phyloP scores from a whole-genome alignment of 2,113 vertebrate species.

The Puma concolor region DNA sequence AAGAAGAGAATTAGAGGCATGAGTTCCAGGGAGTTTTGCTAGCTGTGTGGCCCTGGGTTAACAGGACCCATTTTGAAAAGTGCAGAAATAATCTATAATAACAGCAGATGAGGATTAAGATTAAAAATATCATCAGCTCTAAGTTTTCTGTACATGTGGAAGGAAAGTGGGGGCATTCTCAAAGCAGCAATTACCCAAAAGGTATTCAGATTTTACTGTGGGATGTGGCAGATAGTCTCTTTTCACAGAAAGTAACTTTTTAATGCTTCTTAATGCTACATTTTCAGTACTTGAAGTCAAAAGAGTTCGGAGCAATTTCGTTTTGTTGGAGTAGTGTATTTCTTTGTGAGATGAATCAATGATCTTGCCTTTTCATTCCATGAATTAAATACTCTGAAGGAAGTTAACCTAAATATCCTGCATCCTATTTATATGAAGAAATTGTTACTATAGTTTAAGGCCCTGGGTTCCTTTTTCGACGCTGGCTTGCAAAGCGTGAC shows the following conservation, averaged over 20 bases:
- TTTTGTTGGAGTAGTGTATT: background rate
- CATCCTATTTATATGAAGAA: background rate
- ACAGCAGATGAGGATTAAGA: background rate
- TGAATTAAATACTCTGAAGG: background rate
- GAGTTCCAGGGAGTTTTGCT: background rate
- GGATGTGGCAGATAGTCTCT: background rate
- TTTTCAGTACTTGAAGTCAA: background rate
- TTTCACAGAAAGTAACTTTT: slow-evolving; percentile 23
- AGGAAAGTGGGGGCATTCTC: background rate
- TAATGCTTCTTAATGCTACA: background rate
- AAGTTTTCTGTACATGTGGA: background rate
- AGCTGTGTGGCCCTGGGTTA: background rate
- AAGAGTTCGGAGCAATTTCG: background rate
- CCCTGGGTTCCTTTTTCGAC: background rate
- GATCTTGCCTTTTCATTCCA: background rate
- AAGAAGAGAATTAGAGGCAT: background rate
- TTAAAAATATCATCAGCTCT: background rate
- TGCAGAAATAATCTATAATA: slow-evolving; percentile 5
- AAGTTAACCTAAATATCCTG: background rate
- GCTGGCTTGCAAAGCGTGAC: background rate
- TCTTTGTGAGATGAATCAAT: background rate
- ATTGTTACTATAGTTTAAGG: background rate
- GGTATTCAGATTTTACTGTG: background rate
- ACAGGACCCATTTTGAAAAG: background rate
- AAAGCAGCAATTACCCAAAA: background rate